Percentiles rank a stretch among this genome's conserved stretches.
Conservation (phyloP, 2,797 vertebrate genomes). For the Oryzias dopingdopingensis region DNA sequence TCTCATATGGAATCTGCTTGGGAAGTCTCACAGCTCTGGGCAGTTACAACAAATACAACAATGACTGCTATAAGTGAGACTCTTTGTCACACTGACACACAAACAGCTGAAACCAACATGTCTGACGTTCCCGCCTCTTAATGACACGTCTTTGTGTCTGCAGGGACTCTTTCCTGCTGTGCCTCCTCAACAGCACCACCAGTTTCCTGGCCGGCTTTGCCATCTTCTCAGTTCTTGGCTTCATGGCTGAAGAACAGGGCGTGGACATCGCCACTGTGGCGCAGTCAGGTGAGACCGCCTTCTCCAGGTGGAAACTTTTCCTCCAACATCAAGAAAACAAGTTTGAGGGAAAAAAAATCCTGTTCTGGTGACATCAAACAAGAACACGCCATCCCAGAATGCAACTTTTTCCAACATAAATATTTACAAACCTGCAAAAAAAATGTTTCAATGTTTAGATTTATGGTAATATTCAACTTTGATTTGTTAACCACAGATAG, state of each 20-base stretch:
- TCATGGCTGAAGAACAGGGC: conserved; percentile 88
- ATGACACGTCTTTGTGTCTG: not conserved
- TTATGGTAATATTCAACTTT: too few species aligned
- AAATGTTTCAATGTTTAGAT: too few species aligned
- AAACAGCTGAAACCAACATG: conserved; percentile 44
- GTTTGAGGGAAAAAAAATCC: too few species aligned
- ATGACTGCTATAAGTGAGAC: conserved; percentile 89
- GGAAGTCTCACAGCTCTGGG: conserved; percentile 90
- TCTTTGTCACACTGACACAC: conserved; percentile 17
- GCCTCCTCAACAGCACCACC: conserved; percentile 88
- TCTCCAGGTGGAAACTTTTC: too few species aligned
- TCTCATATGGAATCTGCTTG: conserved; percentile 89
- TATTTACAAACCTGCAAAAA: too few species aligned
- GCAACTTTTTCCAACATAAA: too few species aligned
- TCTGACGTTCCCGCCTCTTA: not conserved
- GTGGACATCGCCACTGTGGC: conserved; percentile 85
- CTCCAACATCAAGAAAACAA: too few species aligned
- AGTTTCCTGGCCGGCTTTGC: conserved; percentile 91
- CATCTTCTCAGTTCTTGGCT: conserved; percentile 92
- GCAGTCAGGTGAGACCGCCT: conserved; percentile 75
- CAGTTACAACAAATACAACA: conserved; percentile 94
- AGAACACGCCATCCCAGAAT: too few species aligned
- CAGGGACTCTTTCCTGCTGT: conserved; percentile 87
- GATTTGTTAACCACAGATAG: too few species aligned
- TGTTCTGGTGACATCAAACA: too few species aligned